phyloP scores from a whole-genome alignment of 2,113 vertebrate genomes.

The cattle (Bos taurus) region ARS-UCD2.0 NC_037336.1:90714501-90715000 shows the following conservation, averaged over 20 bases:
- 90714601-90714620: not conserved
- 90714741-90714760: not conserved
- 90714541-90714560: not conserved
- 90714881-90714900: not conserved
- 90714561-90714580: not conserved
- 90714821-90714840: not conserved
- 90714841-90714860: not conserved
- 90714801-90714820: not conserved
- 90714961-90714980: not conserved
- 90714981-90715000: not conserved
- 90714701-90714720: not conserved
- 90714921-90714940: not conserved
- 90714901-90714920: not conserved
- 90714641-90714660: not conserved
- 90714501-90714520: not conserved
- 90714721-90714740: not conserved
- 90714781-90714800: not conserved
- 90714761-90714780: not conserved
- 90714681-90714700: not conserved
- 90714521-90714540: not conserved
- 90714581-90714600: not conserved
- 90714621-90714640: not conserved
- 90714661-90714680: not conserved
- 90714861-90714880: not conserved
- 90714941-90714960: not conserved